phyloP scores from a whole-genome alignment of 1,140 invertebrate genomes.

The Drosophila sturtevanti region DNA sequence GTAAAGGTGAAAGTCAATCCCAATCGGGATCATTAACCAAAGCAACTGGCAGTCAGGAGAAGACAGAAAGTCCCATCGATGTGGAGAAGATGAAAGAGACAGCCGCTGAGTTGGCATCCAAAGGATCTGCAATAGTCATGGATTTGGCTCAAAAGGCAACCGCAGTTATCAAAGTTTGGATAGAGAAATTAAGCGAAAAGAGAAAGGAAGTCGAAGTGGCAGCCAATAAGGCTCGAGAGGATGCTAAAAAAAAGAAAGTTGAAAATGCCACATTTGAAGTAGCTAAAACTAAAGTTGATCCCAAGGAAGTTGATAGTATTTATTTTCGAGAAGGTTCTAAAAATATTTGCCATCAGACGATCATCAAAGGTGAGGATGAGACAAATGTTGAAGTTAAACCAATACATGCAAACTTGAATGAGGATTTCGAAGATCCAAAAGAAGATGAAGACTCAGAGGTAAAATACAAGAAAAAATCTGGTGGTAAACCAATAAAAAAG shows the following conservation, averaged over 20 bases:
- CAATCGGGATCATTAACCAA: background rate
- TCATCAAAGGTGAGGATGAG: constrained; percentile 33
- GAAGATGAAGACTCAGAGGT: background rate
- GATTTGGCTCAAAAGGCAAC: constrained; percentile 20
- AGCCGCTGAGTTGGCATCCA: constrained; percentile 16
- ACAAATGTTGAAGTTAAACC: constrained; percentile 45
- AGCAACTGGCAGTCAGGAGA: background rate
- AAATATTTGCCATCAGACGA: constrained; percentile 56
- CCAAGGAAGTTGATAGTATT: background rate
- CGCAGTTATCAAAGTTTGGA: constrained; percentile 12
- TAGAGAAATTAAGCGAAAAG: constrained; percentile 1
- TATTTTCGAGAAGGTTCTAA: background rate
- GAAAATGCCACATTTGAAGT: background rate
- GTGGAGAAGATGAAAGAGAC: constrained; percentile 10
- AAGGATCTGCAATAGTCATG: constrained; percentile 19
- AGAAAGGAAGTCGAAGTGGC: background rate
- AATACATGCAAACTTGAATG: constrained; percentile 34
- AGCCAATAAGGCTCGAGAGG: background rate
- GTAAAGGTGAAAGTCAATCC: too few species aligned
- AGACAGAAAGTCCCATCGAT: background rate
- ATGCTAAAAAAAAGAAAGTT: background rate
- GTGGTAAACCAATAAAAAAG: background rate
- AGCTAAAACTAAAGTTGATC: background rate
- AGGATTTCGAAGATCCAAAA: background rate
- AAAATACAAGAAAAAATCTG: background rate